Evolutionary conservation across 2,888 invertebrate species (phyloP).

Genomic region (Mycalesis mineus): DNA sequence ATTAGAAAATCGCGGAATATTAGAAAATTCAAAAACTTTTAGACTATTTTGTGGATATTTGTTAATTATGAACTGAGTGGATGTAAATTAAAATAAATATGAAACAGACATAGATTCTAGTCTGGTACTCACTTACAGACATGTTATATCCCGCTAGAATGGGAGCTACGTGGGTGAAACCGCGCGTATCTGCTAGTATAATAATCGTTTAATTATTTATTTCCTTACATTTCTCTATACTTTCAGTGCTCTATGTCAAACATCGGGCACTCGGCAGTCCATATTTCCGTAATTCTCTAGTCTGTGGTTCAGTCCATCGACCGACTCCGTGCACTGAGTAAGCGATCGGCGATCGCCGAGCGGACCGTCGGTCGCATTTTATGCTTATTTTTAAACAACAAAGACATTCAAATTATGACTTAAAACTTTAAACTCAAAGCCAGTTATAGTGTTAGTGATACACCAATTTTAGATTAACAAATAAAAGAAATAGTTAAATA

Average conservation of each 20-base stretch:
- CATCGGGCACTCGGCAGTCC: not conserved
- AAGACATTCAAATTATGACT: constrained; percentile 50
- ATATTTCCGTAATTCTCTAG: constrained; percentile 25
- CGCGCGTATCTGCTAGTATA: too few relatives aligned
- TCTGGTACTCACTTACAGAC: too few relatives aligned
- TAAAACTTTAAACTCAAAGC: constrained; percentile 39
- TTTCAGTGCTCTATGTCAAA: not conserved
- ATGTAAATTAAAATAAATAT: too few relatives aligned
- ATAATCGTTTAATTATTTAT: too few relatives aligned
- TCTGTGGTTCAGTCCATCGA: constrained; percentile 35
- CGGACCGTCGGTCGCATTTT: constrained; percentile 26
- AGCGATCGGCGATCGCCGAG: not conserved
- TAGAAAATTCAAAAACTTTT: too few relatives aligned
- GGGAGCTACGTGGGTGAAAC: too few relatives aligned
- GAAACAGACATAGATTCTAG: too few relatives aligned
- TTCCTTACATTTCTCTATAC: not conserved
- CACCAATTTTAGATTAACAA: constrained; percentile 1
- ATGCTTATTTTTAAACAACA: constrained; percentile 27
- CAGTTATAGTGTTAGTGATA: constrained; percentile 26
- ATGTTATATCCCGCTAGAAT: too few relatives aligned
- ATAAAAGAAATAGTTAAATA: not conserved
- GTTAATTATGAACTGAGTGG: too few relatives aligned
- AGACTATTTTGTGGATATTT: too few relatives aligned
- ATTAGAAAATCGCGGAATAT: too few relatives aligned
- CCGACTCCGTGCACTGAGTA: constrained; percentile 28